Evolutionary conservation across 2,888 invertebrate species (phyloP).

Genomic region (Ochropleura plecta): DNA sequence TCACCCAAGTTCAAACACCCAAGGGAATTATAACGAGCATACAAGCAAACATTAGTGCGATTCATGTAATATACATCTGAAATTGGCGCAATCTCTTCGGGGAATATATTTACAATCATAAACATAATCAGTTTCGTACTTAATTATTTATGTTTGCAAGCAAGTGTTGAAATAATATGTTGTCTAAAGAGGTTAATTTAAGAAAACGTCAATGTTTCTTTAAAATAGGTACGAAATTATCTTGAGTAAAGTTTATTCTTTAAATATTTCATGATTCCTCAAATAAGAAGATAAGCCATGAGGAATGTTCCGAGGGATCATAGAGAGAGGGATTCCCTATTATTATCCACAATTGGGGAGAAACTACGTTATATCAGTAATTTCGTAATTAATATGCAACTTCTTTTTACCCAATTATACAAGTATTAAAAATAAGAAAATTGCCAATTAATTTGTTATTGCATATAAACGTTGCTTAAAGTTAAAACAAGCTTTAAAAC

Average conservation of each 20-base stretch:
- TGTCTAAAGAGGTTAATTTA: background rate
- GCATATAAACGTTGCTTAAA: background rate
- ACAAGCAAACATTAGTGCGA: conserved; percentile 48
- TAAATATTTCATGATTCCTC: background rate
- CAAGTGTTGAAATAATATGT: conserved; percentile 12
- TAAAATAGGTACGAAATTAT: background rate
- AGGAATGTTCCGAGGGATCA: background rate
- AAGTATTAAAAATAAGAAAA: background rate
- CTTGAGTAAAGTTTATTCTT: background rate
- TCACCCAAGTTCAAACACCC: conserved; percentile 53
- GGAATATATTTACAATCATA: conserved; percentile 42
- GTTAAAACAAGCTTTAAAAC: background rate
- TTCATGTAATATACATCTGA: conserved; percentile 62
- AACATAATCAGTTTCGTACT: conserved; percentile 13
- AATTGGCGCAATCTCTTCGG: conserved; percentile 46
- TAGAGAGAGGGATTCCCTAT: background rate
- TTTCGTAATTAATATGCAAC: background rate
- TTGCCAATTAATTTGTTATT: background rate
- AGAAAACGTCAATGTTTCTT: background rate
- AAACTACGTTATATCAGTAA: background rate
- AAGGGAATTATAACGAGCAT: conserved; percentile 50
- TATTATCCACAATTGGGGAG: background rate
- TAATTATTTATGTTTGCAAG: conserved; percentile 7
- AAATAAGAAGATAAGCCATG: background rate
- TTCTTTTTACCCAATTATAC: background rate